Evolutionary conservation across 2,888 invertebrate species (phyloP), one percentile per base, ranked within the genome.

Genomic region (Aphidius colemani): DNA sequence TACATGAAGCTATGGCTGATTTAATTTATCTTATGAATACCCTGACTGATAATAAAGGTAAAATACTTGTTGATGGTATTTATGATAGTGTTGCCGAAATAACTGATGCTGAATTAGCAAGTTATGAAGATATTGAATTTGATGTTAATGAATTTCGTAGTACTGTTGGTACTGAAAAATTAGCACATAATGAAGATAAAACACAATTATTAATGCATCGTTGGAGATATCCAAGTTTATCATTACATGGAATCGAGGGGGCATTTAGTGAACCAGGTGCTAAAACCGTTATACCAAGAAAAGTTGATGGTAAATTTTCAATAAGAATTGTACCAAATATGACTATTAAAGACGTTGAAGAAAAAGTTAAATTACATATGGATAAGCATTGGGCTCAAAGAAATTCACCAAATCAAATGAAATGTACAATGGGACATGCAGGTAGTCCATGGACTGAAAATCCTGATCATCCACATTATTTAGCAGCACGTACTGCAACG

Each of bases 241-340:
- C 98, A 0, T 85, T 98, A 56, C 98, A 99, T 82, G 98, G 97
- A 49, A 94, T 98, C 76, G 96, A 98, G 85, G 97, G 90, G 43
- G 98, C 98, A 7, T 97, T 97, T 78, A 91, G 91, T 80, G 97
- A 94, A 70, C 87, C 93, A 0, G 98, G 98, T 10, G 90, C 92
- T 18, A 98, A 98, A 82, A 98, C 98, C 61, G 97, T 98, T 0
- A 98, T 96, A 75, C 95, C 95, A 0, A 88, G 90, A 53, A 94
- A 95, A 83, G 97, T 98, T 0, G 91, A 89, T 74, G 98, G 98
- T 30, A 99, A 99, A 83, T 99, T 99, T 84, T 98, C 98, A 0
- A 91, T 99, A 70, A 89, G 99, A 61, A 89, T 96, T 72, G 98
- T 99, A n/a, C 98, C 98, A 1, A 86, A 98, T 80, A 96, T 97